Evolutionary conservation across 1,140 invertebrate species (phyloP).

Genomic region (Conus betulinus): DNA sequence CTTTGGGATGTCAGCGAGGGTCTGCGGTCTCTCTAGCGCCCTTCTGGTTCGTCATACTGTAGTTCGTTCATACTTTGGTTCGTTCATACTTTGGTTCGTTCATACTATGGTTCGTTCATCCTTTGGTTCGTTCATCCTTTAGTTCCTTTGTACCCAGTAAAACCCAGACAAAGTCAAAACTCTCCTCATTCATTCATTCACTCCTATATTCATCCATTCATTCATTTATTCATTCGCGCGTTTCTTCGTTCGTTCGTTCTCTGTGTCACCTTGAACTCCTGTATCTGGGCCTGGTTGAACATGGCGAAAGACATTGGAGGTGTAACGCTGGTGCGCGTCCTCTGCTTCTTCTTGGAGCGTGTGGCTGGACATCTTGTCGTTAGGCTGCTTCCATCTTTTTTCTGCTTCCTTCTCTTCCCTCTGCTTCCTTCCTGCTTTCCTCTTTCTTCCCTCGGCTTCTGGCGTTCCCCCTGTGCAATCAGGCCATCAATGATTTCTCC

Average conservation of each 20-base stretch:
- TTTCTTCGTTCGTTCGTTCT: background rate
- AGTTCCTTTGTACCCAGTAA: background rate
- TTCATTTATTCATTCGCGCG: background rate
- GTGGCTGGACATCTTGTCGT: constrained; percentile 88
- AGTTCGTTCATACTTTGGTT: background rate
- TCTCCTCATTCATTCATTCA: background rate
- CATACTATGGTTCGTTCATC: background rate
- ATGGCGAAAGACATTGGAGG: constrained; percentile 99
- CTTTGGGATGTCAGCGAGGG: too few relatives aligned
- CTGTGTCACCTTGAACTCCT: constrained; percentile 90
- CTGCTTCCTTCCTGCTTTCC: background rate
- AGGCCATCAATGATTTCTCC: too few relatives aligned
- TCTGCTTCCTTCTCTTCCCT: too few relatives aligned
- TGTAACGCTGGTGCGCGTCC: constrained; percentile 84
- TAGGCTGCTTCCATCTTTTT: background rate
- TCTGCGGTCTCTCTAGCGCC: too few relatives aligned
- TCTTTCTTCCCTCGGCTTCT: too few relatives aligned
- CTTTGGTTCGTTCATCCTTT: background rate
- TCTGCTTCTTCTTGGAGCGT: constrained; percentile 80
- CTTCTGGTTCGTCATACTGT: too few relatives aligned
- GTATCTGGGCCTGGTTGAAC: constrained; percentile 99
- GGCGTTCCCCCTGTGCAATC: too few relatives aligned
- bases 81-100: too few relatives aligned
- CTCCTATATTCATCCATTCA: background rate
- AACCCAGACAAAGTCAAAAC: too few relatives aligned